A percentile compares a stretch with the other conserved stretches of the same genome.
phyloP scores from a whole-genome alignment of 2,113 vertebrate species.

The Nyctibius bracteatus region DNA sequence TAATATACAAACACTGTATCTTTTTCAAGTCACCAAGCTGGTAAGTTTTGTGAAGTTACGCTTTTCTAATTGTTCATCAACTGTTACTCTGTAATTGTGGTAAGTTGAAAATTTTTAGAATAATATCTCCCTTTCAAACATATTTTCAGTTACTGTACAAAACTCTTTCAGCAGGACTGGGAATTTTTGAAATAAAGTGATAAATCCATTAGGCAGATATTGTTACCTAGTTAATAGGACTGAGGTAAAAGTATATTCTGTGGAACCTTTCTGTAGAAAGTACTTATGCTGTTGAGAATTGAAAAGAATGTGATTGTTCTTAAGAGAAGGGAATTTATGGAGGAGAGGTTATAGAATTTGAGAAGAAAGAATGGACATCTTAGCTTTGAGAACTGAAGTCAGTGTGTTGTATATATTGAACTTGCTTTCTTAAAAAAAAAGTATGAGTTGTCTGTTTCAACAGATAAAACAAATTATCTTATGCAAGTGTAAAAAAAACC shows the following conservation, averaged over 20 bases:
- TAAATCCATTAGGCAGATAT: not conserved
- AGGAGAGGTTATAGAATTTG: not conserved
- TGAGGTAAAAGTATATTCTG: not conserved
- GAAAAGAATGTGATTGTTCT: not conserved
- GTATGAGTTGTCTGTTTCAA: not conserved
- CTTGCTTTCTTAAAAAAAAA: not conserved
- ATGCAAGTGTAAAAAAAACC: not conserved
- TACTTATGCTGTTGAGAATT: not conserved
- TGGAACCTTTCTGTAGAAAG: not conserved
- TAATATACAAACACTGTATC: not conserved
- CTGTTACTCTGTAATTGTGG: not conserved
- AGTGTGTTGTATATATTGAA: not conserved
- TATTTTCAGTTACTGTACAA: not conserved
- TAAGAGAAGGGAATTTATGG: not conserved
- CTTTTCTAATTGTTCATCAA: not conserved
- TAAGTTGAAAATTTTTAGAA: not conserved
- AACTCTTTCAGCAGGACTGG: not conserved
- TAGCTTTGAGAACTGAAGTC: not conserved
- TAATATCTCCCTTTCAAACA: not conserved
- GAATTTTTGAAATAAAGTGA: not conserved
- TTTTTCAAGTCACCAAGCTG: not conserved
- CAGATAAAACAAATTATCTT: not conserved
- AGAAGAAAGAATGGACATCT: not conserved
- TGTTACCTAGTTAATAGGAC: not conserved
- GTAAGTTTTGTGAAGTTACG: not conserved